Percentiles rank a stretch among this genome's conserved stretches.
These are phyloP conservation scores for Strigamia maritima DNA, from an alignment of 2,888 invertebrate genomes.

Conservation along the genomic window DNA sequence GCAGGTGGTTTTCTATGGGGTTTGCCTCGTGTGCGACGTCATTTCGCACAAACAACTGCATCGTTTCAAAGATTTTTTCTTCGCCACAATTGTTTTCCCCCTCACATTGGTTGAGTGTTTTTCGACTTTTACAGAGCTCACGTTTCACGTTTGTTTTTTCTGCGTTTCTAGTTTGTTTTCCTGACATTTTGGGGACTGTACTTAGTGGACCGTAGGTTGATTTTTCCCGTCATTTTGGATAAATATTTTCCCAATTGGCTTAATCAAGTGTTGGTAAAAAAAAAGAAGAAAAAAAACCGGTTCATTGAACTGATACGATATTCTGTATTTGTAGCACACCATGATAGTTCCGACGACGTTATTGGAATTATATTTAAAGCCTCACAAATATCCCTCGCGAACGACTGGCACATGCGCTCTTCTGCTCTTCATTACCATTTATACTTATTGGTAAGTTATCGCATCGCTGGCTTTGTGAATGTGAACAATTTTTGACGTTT, in stretches of 20 bases:
- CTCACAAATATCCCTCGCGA: background rate
- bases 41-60: background rate
- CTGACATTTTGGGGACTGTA: background rate
- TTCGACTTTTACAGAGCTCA: background rate
- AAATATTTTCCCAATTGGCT: background rate
- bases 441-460: background rate
- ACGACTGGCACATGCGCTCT: background rate
- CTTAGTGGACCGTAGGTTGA: background rate
- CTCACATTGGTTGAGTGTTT: background rate
- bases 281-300: background rate
- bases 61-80: background rate
- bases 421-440: background rate
- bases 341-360: background rate
- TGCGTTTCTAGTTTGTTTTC: background rate
- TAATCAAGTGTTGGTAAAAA: background rate
- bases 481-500: background rate
- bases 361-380: background rate
- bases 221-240: background rate
- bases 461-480: background rate
- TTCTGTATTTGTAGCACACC: background rate
- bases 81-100: background rate
- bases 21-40: background rate
- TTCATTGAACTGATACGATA: background rate
- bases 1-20: background rate
- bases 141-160: background rate